Conservation (phyloP, 2,113 vertebrate species). For the Xiphorhynchus elegans region DNA sequence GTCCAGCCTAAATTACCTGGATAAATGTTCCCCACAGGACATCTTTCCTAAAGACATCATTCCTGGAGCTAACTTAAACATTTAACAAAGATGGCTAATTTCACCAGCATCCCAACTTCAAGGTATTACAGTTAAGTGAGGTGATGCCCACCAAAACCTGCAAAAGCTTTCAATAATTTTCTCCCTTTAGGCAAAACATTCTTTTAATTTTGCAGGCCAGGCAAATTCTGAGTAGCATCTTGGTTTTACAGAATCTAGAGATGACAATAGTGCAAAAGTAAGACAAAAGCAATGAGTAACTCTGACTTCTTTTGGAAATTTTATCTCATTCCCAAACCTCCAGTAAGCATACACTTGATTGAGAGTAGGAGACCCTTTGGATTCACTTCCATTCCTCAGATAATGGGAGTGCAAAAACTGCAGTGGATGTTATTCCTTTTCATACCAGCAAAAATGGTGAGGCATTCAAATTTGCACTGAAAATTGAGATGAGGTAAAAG, state of each 20-base stretch:
- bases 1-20: background rate
- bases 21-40: background rate
- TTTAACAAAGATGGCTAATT: background rate
- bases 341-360: background rate
- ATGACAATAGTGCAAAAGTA: background rate
- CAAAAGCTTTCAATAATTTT: background rate
- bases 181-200: background rate
- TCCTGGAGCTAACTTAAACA: background rate
- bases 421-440: background rate
- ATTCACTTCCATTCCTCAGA: background rate
- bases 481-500: slow-evolving; percentile 66
- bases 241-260: background rate
- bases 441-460: background rate
- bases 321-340: background rate
- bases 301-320: background rate
- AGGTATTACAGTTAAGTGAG: background rate
- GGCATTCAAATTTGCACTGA: slow-evolving; percentile 49
- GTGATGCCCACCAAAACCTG: background rate
- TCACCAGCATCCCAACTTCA: background rate
- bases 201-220: background rate
- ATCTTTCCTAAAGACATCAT: background rate
- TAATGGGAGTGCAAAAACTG: slow-evolving; percentile 18
- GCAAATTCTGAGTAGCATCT: background rate
- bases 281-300: background rate
- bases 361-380: background rate